Conservation (phyloP, 2,113 vertebrate genomes). For the Tachysurus vachellii region DNA sequence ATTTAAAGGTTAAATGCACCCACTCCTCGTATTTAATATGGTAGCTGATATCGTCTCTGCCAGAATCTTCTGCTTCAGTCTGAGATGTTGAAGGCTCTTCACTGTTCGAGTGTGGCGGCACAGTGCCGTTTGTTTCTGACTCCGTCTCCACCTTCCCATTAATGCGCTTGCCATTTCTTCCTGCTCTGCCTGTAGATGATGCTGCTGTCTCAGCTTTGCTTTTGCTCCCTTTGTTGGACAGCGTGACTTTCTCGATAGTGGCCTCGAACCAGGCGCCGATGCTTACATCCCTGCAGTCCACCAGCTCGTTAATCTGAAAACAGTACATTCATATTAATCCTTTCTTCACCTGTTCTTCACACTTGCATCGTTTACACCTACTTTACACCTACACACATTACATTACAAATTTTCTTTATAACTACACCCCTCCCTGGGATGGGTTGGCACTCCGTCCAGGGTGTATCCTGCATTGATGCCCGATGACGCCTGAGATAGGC, state of each 20-base stretch:
- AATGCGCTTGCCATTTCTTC: constrained; percentile 87
- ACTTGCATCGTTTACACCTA: background rate
- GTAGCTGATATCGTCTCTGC: constrained; percentile 85
- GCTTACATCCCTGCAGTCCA: constrained; percentile 93
- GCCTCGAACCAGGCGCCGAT: constrained; percentile 98
- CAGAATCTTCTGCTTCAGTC: constrained; percentile 80
- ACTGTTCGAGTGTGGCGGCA: constrained; percentile 67
- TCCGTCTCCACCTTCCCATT: constrained; percentile 82
- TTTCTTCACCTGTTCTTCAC: background rate
- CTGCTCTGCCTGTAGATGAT: constrained; percentile 78
- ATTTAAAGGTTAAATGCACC: constrained; percentile 68
- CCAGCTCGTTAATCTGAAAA: constrained; percentile 92
- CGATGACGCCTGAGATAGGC: no score
- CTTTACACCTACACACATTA: background rate
- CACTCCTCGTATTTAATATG: constrained; percentile 99
- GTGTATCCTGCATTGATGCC: no score
- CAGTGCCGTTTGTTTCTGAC: constrained; percentile 80
- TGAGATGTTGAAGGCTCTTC: constrained; percentile 88
- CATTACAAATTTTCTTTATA: background rate
- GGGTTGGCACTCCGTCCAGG: no score
- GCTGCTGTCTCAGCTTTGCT: constrained; percentile 64
- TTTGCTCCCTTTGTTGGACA: constrained; percentile 82
- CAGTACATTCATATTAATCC: background rate
- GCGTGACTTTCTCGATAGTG: constrained; percentile 87
- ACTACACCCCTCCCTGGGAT: background rate